These are phyloP conservation scores for Protophormia terraenovae DNA, from an alignment of 2,888 invertebrate genomes.

Conservation along the genomic window DNA sequence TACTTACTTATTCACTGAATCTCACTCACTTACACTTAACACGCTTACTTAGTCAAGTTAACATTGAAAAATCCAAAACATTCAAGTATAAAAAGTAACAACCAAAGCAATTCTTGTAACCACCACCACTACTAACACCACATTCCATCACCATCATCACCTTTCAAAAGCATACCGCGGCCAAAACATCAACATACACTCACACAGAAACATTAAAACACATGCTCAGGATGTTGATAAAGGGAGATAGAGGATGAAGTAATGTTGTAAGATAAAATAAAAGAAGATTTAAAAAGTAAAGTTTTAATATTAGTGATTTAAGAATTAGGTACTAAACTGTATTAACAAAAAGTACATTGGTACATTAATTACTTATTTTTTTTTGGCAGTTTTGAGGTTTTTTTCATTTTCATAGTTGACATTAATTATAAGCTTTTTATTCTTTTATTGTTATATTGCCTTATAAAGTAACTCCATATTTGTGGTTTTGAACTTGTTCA, in stretches of 20 bases:
- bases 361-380: no score
- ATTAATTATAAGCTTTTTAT: no score
- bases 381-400: no score
- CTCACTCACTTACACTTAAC: constrained; percentile 23
- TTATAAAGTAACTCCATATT: no score
- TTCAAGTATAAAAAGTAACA: constrained; percentile 30
- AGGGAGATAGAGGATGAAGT: neutral
- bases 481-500: no score
- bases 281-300: constrained; percentile 18
- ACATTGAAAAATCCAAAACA: constrained; percentile 25
- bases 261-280: neutral
- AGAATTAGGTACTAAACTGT: no score
- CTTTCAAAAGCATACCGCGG: constrained; percentile 8
- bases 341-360: no score
- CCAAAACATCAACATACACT: neutral
- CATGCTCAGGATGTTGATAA: constrained; percentile 7
- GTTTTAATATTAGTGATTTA: neutral
- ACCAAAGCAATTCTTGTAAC: constrained; percentile 21
- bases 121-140: no score
- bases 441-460: no score
- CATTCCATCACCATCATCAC: constrained; percentile 33
- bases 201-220: constrained; percentile 5
- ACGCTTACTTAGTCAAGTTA: constrained; percentile 35
- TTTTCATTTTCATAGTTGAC: no score
- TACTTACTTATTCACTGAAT: constrained; percentile 28